phyloP scores from a whole-genome alignment of 2,797 vertebrate species.

The Neopelma chrysocephalum region DNA sequence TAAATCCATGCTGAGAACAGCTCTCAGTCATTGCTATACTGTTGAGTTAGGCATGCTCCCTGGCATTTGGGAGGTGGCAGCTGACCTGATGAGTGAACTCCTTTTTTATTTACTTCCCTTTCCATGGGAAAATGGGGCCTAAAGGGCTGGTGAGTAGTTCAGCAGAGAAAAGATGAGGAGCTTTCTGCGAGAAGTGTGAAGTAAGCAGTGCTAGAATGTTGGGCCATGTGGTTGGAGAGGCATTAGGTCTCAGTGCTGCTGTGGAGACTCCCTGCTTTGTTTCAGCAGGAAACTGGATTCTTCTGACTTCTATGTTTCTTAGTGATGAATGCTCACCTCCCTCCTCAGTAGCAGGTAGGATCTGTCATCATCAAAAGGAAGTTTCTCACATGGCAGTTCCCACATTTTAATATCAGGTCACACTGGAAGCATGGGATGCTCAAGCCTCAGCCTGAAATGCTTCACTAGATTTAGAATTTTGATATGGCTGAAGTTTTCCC shows the following conservation, averaged over 20 bases:
- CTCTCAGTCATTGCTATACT: not conserved
- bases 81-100: not conserved
- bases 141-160: not conserved
- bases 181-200: not conserved
- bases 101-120: not conserved
- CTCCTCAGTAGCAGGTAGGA: not conserved
- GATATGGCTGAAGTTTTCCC: not conserved
- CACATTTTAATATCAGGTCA: not conserved
- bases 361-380: not conserved
- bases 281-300: not conserved
- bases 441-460: not conserved
- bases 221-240: not conserved
- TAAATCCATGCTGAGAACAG: not conserved
- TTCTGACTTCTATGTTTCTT: rapidly evolving
- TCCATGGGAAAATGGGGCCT: not conserved
- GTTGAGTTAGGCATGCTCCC: not conserved
- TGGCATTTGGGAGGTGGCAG: not conserved
- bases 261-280: not conserved
- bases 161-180: not conserved
- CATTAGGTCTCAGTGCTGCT: not conserved
- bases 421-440: rapidly evolving
- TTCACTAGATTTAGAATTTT: not conserved
- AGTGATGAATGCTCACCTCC: not conserved
- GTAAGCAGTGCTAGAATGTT: not conserved
- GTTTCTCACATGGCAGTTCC: not conserved